These are phyloP conservation scores for Asobara japonica DNA, from an alignment of 1,140 invertebrate genomes.

Conservation along the genomic window DNA sequence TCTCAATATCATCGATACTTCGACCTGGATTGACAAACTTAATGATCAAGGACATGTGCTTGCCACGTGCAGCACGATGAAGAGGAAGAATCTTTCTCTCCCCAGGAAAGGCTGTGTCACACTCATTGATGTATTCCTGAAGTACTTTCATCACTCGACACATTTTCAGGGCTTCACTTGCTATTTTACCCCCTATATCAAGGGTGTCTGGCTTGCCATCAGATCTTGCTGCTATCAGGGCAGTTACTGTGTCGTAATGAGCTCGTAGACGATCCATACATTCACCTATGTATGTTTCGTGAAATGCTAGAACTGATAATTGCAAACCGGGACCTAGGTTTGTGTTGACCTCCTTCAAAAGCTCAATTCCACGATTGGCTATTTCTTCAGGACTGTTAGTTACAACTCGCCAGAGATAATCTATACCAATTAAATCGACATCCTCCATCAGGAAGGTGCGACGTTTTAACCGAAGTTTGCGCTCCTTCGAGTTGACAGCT, in stretches of 20 bases:
- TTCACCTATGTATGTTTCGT: constrained; percentile 89
- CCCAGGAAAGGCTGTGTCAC: constrained; percentile 90
- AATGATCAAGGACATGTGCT: constrained; percentile 87
- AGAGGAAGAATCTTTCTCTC: constrained; percentile 91
- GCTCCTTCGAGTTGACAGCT: constrained; percentile 95
- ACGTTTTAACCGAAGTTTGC: constrained; percentile 88
- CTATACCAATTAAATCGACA: constrained; percentile 92
- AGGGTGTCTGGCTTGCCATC: constrained; percentile 61
- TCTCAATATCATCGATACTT: constrained; percentile 91
- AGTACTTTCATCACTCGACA: constrained; percentile 94
- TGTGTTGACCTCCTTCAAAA: constrained; percentile 93
- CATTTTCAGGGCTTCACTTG: constrained; percentile 87
- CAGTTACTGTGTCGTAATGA: constrained; percentile 78
- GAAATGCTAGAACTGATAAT: constrained; percentile 79
- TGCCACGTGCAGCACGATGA: constrained; percentile 88
- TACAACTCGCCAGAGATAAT: constrained; percentile 96
- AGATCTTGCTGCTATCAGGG: constrained; percentile 70
- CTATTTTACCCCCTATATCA: constrained; percentile 60
- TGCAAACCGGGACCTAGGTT: constrained; percentile 89
- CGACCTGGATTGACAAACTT: constrained; percentile 90
- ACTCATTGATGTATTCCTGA: constrained; percentile 95
- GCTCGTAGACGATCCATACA: constrained; percentile 89
- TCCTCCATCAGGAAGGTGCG: constrained; percentile 85
- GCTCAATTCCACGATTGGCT: constrained; percentile 87
- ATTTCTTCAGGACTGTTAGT: constrained; percentile 91